These are phyloP conservation scores for Cephus spinipes DNA, from an alignment of 2,888 invertebrate genomes.

Conservation along the genomic window DNA sequence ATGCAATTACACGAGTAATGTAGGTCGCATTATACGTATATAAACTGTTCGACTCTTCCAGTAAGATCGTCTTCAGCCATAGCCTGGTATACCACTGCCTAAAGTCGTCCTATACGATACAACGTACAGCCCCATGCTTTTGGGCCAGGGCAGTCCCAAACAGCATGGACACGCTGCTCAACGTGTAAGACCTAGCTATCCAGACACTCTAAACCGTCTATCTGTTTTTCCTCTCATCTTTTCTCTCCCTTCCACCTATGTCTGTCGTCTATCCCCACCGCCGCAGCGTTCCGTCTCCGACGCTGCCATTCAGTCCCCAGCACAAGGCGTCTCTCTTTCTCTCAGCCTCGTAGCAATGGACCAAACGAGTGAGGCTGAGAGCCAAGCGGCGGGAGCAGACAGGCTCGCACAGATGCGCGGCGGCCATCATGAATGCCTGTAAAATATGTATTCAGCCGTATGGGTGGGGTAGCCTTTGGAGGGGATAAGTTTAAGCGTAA, in stretches of 20 bases:
- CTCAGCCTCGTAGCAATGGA: slow-evolving; percentile 9
- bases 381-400: slow-evolving; percentile 47
- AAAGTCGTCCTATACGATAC: neutral
- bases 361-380: slow-evolving; percentile 46
- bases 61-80: neutral
- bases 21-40: slow-evolving; percentile 45
- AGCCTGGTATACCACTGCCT: neutral
- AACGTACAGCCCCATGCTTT: neutral
- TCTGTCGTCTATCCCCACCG: neutral
- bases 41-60: slow-evolving; percentile 8
- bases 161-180: neutral
- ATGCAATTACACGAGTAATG: slow-evolving; percentile 61
- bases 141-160: neutral
- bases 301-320: neutral
- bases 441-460: slow-evolving; percentile 63
- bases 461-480: slow-evolving; percentile 28
- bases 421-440: slow-evolving; percentile 67
- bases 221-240: neutral
- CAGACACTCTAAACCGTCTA: neutral
- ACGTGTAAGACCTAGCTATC: neutral
- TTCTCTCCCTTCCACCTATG: neutral
- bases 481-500: slow-evolving; percentile 22
- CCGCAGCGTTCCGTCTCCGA: neutral
- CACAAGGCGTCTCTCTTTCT: neutral
- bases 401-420: slow-evolving; percentile 66